Percentiles rank a stretch among this genome's conserved stretches.
phyloP scores from a whole-genome alignment of 2,113 vertebrate genomes.

The Muscicapa adusta region DNA sequence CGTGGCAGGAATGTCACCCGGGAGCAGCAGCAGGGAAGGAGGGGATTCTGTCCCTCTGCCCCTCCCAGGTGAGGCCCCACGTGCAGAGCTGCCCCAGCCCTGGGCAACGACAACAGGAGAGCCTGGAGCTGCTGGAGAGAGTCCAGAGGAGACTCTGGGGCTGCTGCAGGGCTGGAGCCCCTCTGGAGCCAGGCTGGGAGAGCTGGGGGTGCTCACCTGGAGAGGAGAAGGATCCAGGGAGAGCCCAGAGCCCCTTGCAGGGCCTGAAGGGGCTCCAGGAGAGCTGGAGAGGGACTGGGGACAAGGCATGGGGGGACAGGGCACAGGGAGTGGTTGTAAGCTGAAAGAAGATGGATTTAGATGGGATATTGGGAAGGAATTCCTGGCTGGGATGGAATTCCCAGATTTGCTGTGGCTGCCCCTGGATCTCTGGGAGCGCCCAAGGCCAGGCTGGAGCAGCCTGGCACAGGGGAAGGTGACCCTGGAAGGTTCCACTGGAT shows the following conservation, averaged over 20 bases:
- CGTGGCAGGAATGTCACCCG: accelerated
- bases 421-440: not conserved
- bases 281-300: not conserved
- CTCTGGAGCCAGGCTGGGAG: not conserved
- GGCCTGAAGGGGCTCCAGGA: not conserved
- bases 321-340: not conserved
- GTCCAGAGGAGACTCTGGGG: not conserved
- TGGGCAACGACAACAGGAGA: accelerated
- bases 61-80: not conserved
- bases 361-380: not conserved
- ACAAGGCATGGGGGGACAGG: accelerated
- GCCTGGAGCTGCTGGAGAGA: not conserved
- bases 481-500: too few relatives aligned
- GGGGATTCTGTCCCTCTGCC: not conserved
- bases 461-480: too few relatives aligned
- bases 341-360: not conserved
- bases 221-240: not conserved
- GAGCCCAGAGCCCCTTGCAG: not conserved
- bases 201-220: not conserved
- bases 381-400: too few relatives aligned
- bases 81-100: not conserved
- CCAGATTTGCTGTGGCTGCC: not conserved
- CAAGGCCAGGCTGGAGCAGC: not conserved
- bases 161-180: not conserved
- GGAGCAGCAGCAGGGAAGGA: not conserved